Conservation (phyloP, 2,797 vertebrate genomes). For the Melanotaenia nigrans region DNA sequence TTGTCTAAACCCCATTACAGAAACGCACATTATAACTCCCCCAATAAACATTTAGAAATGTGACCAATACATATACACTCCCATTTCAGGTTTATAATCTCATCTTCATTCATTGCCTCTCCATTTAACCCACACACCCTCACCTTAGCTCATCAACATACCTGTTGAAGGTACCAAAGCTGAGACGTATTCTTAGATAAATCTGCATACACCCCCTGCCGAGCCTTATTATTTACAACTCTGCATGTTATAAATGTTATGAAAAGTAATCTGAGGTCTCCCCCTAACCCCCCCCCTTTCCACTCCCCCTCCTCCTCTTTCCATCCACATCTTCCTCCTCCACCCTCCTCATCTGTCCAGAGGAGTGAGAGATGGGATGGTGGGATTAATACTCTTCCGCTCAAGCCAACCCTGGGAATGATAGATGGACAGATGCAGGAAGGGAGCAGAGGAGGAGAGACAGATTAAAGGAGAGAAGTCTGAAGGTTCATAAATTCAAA, state of each 20-base stretch:
- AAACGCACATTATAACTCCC: not conserved
- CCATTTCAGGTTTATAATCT: constrained; percentile 24
- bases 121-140: constrained; percentile 22
- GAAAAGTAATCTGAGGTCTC: constrained; percentile 78
- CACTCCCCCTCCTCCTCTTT: constrained; percentile 15
- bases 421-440: constrained; percentile 85
- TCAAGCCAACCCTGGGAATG: constrained; percentile 82
- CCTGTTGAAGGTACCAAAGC: constrained; percentile 58
- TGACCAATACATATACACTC: constrained; percentile 7
- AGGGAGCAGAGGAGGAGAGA: constrained; percentile 73
- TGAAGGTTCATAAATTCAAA: constrained; percentile 83
- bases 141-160: constrained; percentile 38
- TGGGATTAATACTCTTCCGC: constrained; percentile 85
- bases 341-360: constrained; percentile 80
- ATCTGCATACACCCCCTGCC: constrained; percentile 66
- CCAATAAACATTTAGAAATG: constrained; percentile 20
- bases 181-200: constrained; percentile 35
- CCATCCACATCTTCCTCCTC: constrained; percentile 49
- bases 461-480: constrained; percentile 82
- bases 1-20: constrained; percentile 5
- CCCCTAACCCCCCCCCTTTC: constrained; percentile 47
- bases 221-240: constrained; percentile 49
- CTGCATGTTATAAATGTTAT: constrained; percentile 75
- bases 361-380: constrained; percentile 81
- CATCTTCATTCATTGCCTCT: constrained; percentile 33